phyloP scores from a whole-genome alignment of 1,140 invertebrate genomes.

The Drosophila bifasciata region DNA sequence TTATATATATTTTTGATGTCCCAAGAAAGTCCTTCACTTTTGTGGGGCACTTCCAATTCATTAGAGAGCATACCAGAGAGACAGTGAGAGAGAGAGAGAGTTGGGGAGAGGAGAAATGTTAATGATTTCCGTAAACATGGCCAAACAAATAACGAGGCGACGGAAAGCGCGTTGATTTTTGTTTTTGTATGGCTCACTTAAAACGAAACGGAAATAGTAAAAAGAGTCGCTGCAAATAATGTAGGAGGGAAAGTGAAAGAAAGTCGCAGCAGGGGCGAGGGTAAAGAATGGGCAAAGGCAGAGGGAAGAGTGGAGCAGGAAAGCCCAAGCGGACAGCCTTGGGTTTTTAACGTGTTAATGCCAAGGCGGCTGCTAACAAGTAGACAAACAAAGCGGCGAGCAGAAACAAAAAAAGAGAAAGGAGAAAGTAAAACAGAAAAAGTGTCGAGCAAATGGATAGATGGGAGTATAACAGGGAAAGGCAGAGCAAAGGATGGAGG shows the following conservation, averaged over 20 bases:
- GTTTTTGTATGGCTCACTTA: constrained; percentile 65
- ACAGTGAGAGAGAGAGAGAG: background rate
- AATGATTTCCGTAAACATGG: constrained; percentile 69
- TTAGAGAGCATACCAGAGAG: constrained; percentile 28
- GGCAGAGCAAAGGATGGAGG: constrained; percentile 21
- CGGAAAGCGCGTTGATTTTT: constrained; percentile 58
- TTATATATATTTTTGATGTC: background rate
- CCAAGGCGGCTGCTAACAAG: constrained; percentile 71
- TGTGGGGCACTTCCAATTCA: constrained; percentile 47
- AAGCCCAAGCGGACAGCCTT: constrained; percentile 16
- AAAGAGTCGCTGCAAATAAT: background rate
- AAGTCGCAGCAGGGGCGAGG: background rate
- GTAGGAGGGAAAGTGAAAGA: background rate
- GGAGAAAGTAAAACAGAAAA: constrained; percentile 25
- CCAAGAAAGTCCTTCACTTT: constrained; percentile 1
- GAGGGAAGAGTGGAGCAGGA: background rate
- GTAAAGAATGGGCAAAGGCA: background rate
- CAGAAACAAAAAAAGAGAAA: constrained; percentile 20
- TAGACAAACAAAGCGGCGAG: constrained; percentile 61
- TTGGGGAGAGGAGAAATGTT: constrained; percentile 42
- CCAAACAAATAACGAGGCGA: constrained; percentile 58
- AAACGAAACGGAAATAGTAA: constrained; percentile 58
- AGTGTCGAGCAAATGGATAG: constrained; percentile 30
- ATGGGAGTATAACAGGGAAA: constrained; percentile 5
- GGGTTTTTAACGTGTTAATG: constrained; percentile 77